These are phyloP conservation scores for Teleopsis dalmanni DNA, from an alignment of 1,140 invertebrate species.

Conservation along the genomic window DNA sequence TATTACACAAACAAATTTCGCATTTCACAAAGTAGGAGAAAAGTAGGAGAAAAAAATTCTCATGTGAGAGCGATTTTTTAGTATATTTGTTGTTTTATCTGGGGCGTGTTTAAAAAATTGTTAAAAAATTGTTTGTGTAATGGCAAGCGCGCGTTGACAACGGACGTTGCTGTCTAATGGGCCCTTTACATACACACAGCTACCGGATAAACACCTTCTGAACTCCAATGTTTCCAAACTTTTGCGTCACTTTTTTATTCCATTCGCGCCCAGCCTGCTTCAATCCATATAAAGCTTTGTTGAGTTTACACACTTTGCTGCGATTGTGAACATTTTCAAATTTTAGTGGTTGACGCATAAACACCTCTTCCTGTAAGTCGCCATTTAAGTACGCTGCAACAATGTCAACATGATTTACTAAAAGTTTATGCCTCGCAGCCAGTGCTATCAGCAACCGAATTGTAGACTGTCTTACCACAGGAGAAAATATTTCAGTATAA, in stretches of 20 bases:
- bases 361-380: neutral
- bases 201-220: slow-evolving; percentile 12
- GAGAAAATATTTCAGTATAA: slow-evolving; percentile 9
- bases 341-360: slow-evolving; percentile 35
- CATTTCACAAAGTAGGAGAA: too few species aligned
- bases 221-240: too few species aligned
- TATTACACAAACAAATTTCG: too few species aligned
- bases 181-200: slow-evolving; percentile 2
- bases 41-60: too few species aligned
- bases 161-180: too few species aligned
- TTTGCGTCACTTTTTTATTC: too few species aligned
- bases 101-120: too few species aligned
- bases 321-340: slow-evolving; percentile 8
- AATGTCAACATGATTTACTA: slow-evolving; percentile 23
- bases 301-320: slow-evolving; percentile 18
- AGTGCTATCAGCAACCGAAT: slow-evolving; percentile 19
- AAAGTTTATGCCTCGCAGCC: slow-evolving; percentile 13
- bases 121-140: too few species aligned
- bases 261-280: slow-evolving; percentile 25
- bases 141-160: too few species aligned
- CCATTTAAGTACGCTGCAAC: slow-evolving; percentile 16
- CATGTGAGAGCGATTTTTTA: too few species aligned
- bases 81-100: too few species aligned
- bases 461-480: slow-evolving; percentile 2
- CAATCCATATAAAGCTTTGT: slow-evolving; percentile 25